phyloP scores from a whole-genome alignment of 1,140 invertebrate genomes.

The Neodiprion lecontei region DNA sequence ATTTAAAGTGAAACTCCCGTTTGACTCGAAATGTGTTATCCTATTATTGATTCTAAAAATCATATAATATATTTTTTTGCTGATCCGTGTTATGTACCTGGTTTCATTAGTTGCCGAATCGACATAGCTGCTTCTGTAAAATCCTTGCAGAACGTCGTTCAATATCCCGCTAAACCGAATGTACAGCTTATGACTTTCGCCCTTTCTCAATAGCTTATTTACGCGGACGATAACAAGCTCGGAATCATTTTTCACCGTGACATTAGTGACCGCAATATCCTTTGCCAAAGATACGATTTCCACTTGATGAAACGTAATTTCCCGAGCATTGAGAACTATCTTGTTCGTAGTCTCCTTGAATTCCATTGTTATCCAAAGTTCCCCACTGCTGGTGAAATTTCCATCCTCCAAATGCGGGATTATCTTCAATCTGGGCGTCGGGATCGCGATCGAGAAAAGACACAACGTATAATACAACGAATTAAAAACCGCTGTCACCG shows the following conservation, averaged over 20 bases:
- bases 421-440: constrained; percentile 31
- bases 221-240: constrained; percentile 73
- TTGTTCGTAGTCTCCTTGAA: constrained; percentile 39
- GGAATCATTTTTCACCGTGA: background rate
- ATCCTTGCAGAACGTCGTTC: constrained; percentile 73
- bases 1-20: too few species aligned
- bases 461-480: background rate
- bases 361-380: constrained; percentile 38
- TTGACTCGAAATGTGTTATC: too few species aligned
- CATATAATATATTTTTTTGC: too few species aligned
- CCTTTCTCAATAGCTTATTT: constrained; percentile 58
- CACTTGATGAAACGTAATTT: background rate
- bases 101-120: constrained; percentile 64
- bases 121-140: constrained; percentile 79
- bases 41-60: too few species aligned
- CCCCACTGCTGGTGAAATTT: constrained; percentile 34
- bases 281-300: constrained; percentile 4
- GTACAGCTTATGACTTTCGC: constrained; percentile 67
- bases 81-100: constrained; percentile 57
- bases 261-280: constrained; percentile 19
- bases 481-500: background rate
- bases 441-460: background rate
- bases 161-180: constrained; percentile 75
- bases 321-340: constrained; percentile 44
- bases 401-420: constrained; percentile 26